These are phyloP conservation scores for Gephyroberyx darwinii DNA, from an alignment of 2,797 vertebrate species.

Conservation along the genomic window DNA sequence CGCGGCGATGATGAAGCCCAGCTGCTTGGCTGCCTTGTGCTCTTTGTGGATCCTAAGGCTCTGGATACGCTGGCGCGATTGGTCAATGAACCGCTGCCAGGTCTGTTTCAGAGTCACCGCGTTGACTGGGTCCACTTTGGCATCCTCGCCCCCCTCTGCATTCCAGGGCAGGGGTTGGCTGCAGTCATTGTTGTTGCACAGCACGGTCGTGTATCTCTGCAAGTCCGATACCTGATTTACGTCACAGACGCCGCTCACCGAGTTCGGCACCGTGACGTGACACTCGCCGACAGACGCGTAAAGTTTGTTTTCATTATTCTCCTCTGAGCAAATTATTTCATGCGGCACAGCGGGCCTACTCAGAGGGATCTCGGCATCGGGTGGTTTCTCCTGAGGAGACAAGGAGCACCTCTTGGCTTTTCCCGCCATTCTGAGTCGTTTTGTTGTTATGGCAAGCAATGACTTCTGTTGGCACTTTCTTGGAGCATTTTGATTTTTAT, in stretches of 20 bases:
- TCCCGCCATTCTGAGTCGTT: conserved; percentile 53
- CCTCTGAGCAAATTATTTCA: conserved; percentile 55
- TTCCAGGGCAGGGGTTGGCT: conserved; percentile 62
- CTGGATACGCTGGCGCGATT: conserved; percentile 81
- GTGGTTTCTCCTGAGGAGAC: conserved; percentile 58
- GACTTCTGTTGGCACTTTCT: conserved; percentile 63
- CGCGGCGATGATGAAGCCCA: conserved; percentile 92
- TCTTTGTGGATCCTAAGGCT: conserved; percentile 87
- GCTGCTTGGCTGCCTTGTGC: conserved; percentile 92
- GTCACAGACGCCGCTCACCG: conserved; percentile 70
- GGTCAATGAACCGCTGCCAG: conserved; percentile 86
- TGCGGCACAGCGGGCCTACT: conserved; percentile 47
- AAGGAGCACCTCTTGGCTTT: conserved; percentile 60
- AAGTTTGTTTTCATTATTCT: conserved; percentile 64
- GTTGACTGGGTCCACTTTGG: conserved; percentile 67
- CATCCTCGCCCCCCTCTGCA: conserved; percentile 47
- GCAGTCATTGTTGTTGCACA: conserved; percentile 61
- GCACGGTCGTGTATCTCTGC: conserved; percentile 76
- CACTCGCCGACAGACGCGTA: conserved; percentile 77
- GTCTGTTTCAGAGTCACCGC: conserved; percentile 83
- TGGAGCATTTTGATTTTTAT: conserved; percentile 58
- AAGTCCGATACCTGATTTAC: conserved; percentile 73
- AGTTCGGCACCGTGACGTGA: conserved; percentile 73
- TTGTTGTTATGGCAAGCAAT: conserved; percentile 72
- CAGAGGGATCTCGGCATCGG: conserved; percentile 44